A percentile compares a stretch with the other conserved stretches of the same genome.
phyloP scores from a whole-genome alignment of 2,113 vertebrate genomes.

The Taurulus bubalis region DNA sequence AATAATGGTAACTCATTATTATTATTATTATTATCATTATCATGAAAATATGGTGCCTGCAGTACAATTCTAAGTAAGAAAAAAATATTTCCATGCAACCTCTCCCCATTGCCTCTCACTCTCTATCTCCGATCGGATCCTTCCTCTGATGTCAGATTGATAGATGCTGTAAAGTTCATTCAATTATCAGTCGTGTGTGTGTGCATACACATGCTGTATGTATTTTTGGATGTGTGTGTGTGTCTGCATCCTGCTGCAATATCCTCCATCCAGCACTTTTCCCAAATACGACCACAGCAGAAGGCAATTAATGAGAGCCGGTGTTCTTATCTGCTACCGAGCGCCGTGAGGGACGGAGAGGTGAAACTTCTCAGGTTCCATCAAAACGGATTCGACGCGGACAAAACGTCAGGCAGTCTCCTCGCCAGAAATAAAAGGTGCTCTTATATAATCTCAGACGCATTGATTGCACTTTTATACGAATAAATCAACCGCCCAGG shows the following conservation, averaged over 20 bases:
- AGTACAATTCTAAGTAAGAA: too few relatives aligned
- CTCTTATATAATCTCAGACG: not conserved
- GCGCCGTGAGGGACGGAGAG: not conserved
- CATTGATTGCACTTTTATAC: not conserved
- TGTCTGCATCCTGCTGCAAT: conserved; percentile 29
- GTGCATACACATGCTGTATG: too few relatives aligned
- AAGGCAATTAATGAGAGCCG: conserved; percentile 68
- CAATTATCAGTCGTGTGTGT: not conserved
- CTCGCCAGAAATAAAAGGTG: not conserved
- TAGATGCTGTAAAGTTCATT: conserved; percentile 39
- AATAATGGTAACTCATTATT: not conserved
- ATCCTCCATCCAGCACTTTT: conserved; percentile 29
- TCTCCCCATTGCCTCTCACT: not conserved
- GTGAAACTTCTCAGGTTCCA: conserved; percentile 1
- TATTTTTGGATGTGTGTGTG: not conserved
- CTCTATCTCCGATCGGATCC: not conserved
- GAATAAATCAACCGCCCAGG: not conserved
- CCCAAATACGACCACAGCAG: conserved; percentile 21
- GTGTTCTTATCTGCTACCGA: conserved; percentile 71
- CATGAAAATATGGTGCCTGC: not conserved
- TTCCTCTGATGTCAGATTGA: conserved; percentile 6
- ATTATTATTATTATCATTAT: not conserved
- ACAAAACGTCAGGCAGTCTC: not conserved
- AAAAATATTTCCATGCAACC: too few relatives aligned
- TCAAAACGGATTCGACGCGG: not conserved